Percentiles rank a stretch among this genome's conserved stretches.
These are phyloP conservation scores for Plestiodon gilberti DNA, from an alignment of 2,113 vertebrate species.

Conservation along the genomic window DNA sequence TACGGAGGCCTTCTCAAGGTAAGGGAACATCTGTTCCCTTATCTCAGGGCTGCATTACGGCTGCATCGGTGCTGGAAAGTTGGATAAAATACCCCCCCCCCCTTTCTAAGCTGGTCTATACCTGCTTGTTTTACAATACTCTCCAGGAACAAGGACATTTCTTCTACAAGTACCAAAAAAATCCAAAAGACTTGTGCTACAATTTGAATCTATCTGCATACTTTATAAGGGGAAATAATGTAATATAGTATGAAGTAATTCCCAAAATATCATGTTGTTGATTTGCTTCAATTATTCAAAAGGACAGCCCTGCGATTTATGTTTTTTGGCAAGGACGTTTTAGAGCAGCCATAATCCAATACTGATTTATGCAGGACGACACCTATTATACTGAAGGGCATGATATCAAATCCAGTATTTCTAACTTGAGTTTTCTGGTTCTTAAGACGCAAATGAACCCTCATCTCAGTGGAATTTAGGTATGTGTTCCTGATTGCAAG, in stretches of 20 bases:
- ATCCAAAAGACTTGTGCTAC: not conserved
- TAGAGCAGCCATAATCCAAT: not conserved
- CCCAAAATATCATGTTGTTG: not conserved
- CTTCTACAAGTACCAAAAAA: not conserved
- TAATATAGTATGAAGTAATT: not conserved
- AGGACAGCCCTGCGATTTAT: too few species aligned
- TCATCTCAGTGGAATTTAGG: not conserved
- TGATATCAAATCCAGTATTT: not conserved
- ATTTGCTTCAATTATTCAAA: not conserved
- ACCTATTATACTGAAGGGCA: not conserved
- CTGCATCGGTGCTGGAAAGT: too few species aligned
- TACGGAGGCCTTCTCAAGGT: too few species aligned
- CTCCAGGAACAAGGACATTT: not conserved
- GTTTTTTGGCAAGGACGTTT: not conserved
- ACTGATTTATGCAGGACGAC: not conserved
- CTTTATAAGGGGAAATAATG: not conserved
- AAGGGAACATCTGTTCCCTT: too few species aligned
- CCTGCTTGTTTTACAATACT: not conserved
- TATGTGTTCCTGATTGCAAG: not conserved
- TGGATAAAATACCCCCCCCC: too few species aligned
- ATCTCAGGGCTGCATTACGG: too few species aligned
- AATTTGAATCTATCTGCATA: not conserved
- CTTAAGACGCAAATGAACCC: not conserved
- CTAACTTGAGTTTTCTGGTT: slow-evolving; percentile 4
- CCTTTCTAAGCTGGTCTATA: not conserved